Base-by-base conservation (phyloP, 2,797 vertebrate species). In the Falco peregrinus region DNA sequence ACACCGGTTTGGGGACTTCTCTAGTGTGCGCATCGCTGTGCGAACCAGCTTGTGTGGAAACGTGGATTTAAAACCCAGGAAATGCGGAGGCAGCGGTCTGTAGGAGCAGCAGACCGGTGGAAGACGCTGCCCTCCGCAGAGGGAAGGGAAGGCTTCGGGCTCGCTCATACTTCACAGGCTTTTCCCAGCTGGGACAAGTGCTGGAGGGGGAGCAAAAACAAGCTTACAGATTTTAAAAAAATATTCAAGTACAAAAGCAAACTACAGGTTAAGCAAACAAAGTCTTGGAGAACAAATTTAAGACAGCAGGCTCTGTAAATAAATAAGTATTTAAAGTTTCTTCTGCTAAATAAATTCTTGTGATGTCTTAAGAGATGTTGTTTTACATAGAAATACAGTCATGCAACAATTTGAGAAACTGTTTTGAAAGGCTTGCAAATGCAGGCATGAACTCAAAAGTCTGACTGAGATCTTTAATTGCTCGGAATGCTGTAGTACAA, bases 21-120 rank as follows among this genome's bases (percentile, higher is more conserved):
- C 7, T 39, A 0, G 18, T 35, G 7, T 9, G 0, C 6, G 50
- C 9, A 5, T 59, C 13, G 18, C 33, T 48, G 16, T 25, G 8
- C 39, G 15, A 7, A 13, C 4, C 22, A 20, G 29, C 18, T 28
- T 5, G 33, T 48, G 48, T 7, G 21, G 21, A 50, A 67, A 25
- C 19, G 2, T 5, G 6, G 64, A 31, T 18, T 57, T 35, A 4
- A 61, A 48, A 11, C 26, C 10, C 57, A 47, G 50, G 29, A 16
- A 87, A 31, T 3, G 21, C 7, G 41, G 47, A 16, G 67, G 67
- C 67, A 47, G 63, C 14, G 6, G 4, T 15, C 18, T 56, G 9
- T 28, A 3, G 43, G 51, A 41, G 59, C 8, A n/a, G 43, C 4
- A 2, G 31, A 12, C 12, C 31, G 53, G 8, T 39, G 51, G 65